These are phyloP conservation scores for Bombus affinis DNA, from an alignment of 1,140 invertebrate genomes.

Conservation along the genomic window DNA sequence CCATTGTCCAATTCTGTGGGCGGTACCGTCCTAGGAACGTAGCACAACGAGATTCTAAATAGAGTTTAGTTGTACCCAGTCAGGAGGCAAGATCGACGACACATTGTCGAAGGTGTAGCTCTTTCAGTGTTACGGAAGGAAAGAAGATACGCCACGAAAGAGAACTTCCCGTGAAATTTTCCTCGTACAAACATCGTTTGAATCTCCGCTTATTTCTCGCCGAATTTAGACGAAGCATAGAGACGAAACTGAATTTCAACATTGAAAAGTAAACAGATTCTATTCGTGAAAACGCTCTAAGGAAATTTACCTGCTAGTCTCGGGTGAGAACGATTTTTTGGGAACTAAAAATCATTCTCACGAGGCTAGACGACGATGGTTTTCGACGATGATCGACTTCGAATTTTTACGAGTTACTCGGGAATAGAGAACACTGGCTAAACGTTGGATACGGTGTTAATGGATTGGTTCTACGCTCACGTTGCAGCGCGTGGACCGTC, in stretches of 20 bases:
- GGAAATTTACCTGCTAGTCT: conserved; percentile 12
- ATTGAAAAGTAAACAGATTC: background rate
- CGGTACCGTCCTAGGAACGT: conserved; percentile 51
- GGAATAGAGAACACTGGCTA: conserved; percentile 40
- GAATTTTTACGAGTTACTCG: background rate
- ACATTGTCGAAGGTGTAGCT: conserved; percentile 49
- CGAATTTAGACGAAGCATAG: background rate
- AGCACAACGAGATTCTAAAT: conserved; percentile 71
- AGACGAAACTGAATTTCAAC: background rate
- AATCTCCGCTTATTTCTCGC: conserved; percentile 31
- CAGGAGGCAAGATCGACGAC: conserved; percentile 54
- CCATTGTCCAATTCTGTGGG: conserved; percentile 66
- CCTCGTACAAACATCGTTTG: conserved; percentile 58
- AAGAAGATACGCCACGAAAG: conserved; percentile 29
- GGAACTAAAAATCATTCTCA: background rate
- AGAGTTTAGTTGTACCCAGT: conserved; percentile 65
- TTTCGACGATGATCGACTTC: background rate
- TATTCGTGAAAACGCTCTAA: background rate
- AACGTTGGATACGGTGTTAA: conserved; percentile 70
- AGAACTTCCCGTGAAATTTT: conserved; percentile 68
- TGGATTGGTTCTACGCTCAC: conserved; percentile 75
- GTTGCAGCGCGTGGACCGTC: conserved; percentile 76
- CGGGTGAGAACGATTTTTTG: background rate
- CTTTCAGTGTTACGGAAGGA: background rate
- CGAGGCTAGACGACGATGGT: too few relatives aligned